Conservation (phyloP, 2,797 vertebrate genomes). For the Triplophysa yarkandensis region DNA sequence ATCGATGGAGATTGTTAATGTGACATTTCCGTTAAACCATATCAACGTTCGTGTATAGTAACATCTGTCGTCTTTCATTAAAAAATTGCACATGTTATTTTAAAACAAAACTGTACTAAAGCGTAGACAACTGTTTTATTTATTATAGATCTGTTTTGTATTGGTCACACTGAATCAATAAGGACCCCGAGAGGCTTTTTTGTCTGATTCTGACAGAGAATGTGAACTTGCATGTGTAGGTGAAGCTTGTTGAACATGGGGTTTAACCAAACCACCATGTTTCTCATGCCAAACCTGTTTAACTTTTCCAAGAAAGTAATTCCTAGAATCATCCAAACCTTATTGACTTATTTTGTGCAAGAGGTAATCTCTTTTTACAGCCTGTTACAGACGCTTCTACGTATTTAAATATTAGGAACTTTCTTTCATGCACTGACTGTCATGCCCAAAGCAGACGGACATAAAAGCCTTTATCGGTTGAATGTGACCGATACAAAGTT, state of each 20-base stretch:
- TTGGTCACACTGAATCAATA: neutral
- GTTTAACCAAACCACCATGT: constrained; percentile 2
- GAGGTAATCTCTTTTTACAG: neutral
- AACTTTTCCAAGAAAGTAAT: constrained; percentile 4
- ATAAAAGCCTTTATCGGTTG: neutral
- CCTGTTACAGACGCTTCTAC: neutral
- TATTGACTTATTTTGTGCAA: neutral
- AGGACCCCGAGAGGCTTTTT: neutral
- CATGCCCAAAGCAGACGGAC: neutral
- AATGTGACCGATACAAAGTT: neutral
- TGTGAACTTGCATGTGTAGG: neutral
- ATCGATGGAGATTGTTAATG: neutral
- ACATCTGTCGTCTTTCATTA: no score
- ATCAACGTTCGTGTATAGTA: no score
- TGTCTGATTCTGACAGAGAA: neutral
- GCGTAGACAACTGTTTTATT: no score
- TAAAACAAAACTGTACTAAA: no score
- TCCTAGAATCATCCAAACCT: neutral
- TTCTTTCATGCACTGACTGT: neutral
- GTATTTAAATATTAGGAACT: constrained; percentile 1
- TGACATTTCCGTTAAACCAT: no score
- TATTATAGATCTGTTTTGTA: neutral
- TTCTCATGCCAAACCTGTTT: constrained; percentile 10
- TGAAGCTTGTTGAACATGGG: neutral
- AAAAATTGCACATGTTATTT: no score